A percentile compares a stretch with the other conserved stretches of the same genome.
These are phyloP conservation scores for Larimichthys crocea DNA, from an alignment of 2,113 vertebrate species.

Conservation along the genomic window DNA sequence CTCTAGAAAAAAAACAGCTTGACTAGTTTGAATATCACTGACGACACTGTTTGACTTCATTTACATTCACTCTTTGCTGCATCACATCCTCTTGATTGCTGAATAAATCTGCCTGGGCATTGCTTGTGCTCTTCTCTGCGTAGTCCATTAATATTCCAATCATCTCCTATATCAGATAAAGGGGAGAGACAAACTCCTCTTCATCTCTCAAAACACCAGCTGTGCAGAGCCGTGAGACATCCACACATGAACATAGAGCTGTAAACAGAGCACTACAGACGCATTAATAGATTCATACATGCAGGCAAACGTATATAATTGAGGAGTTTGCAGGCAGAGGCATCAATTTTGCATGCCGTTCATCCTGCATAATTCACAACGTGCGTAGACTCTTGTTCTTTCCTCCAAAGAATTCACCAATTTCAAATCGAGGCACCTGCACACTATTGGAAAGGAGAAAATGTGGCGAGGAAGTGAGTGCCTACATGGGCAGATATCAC, in stretches of 20 bases:
- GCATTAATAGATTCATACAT: constrained; percentile 64
- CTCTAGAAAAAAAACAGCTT: constrained; percentile 3
- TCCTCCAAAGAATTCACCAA: constrained; percentile 33
- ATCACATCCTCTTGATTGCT: constrained; percentile 52
- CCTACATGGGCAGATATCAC: constrained; percentile 61
- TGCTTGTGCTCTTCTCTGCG: constrained; percentile 54
- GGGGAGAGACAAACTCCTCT: constrained; percentile 76
- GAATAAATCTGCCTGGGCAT: constrained; percentile 68
- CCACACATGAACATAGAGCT: constrained; percentile 58
- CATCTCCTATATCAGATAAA: constrained; percentile 75
- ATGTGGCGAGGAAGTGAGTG: constrained; percentile 47
- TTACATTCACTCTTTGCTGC: constrained; percentile 42
- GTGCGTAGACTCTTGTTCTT: constrained; percentile 46
- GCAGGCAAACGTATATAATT: constrained; percentile 77
- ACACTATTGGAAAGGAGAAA: constrained; percentile 24
- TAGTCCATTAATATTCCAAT: constrained; percentile 80
- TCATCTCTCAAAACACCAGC: constrained; percentile 80
- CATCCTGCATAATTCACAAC: constrained; percentile 73
- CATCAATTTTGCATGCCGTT: constrained; percentile 74
- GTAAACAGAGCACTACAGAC: constrained; percentile 73
- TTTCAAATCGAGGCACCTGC: constrained; percentile 44
- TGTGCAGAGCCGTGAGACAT: constrained; percentile 75
- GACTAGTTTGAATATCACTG: constrained; percentile 36
- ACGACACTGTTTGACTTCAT: constrained; percentile 52
- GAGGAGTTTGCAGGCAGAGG: constrained; percentile 65